Evolutionary conservation across 1,140 invertebrate genomes (phyloP).

Genomic region (Ridgeia piscesae): DNA sequence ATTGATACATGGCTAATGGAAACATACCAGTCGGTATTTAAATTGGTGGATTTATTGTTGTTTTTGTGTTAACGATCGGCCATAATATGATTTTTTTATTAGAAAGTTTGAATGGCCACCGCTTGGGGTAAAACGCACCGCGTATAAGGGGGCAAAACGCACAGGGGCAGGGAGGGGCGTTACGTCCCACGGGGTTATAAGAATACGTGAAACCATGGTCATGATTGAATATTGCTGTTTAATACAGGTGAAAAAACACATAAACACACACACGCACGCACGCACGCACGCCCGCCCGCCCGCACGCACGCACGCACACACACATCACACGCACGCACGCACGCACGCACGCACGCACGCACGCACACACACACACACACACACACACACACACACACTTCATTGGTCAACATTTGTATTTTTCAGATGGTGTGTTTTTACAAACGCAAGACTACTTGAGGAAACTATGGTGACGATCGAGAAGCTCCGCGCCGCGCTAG

Average conservation of each 20-base stretch:
- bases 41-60: not conserved
- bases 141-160: not conserved
- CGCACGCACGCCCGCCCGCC: too few species aligned
- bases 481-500: not conserved
- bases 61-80: not conserved
- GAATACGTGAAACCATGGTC: not conserved
- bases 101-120: not conserved
- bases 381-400: constrained; percentile 20
- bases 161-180: constrained; percentile 9
- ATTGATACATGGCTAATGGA: too few species aligned
- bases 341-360: constrained; percentile 20
- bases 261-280: too few species aligned
- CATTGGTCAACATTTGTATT: not conserved
- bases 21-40: not conserved
- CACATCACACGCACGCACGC: constrained; percentile 12
- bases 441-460: not conserved
- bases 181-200: not conserved
- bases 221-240: too few species aligned
- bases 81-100: not conserved
- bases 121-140: not conserved
- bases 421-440: not conserved
- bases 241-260: too few species aligned
- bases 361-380: constrained; percentile 20
- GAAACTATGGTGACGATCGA: not conserved
- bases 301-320: too few species aligned